phyloP scores from a whole-genome alignment of 2,888 invertebrate genomes.

The Cephonodes hylas region DNA sequence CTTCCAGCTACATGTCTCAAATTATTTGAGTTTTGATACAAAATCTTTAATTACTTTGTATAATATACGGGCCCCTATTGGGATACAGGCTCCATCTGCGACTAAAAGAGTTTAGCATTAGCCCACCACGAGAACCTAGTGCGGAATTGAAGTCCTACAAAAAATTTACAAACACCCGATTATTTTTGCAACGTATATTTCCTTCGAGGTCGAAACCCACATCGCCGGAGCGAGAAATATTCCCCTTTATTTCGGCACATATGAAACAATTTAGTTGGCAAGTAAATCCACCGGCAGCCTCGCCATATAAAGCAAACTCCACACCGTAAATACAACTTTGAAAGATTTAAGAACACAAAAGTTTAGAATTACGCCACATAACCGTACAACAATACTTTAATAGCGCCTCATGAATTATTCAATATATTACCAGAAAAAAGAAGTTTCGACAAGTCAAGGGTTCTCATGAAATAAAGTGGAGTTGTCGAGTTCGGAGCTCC shows the following conservation, averaged over 20 bases:
- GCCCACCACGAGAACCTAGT: no score
- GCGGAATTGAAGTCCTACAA: background rate
- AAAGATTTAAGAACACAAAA: slow-evolving; percentile 3
- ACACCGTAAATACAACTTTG: background rate
- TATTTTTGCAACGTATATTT: background rate
- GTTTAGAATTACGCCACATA: background rate
- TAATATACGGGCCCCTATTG: no score
- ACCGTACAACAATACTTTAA: slow-evolving; percentile 15
- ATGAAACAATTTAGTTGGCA: background rate
- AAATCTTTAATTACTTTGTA: no score
- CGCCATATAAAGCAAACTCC: no score
- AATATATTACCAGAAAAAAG: slow-evolving; percentile 13
- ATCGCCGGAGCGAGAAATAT: background rate
- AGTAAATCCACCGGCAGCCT: background rate
- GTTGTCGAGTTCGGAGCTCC: slow-evolving; percentile 17
- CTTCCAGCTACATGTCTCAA: no score
- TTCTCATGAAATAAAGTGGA: slow-evolving; percentile 16
- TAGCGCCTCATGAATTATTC: slow-evolving; percentile 16
- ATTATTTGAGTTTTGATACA: no score
- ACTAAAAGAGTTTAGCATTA: no score
- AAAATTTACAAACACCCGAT: no score
- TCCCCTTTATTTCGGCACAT: background rate
- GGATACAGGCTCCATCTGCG: no score
- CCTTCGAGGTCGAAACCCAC: background rate
- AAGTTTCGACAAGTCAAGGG: slow-evolving; percentile 15